A percentile compares a stretch with the other conserved stretches of the same genome.
Conservation (phyloP, 2,888 invertebrate species). For the Euproctis similis region DNA sequence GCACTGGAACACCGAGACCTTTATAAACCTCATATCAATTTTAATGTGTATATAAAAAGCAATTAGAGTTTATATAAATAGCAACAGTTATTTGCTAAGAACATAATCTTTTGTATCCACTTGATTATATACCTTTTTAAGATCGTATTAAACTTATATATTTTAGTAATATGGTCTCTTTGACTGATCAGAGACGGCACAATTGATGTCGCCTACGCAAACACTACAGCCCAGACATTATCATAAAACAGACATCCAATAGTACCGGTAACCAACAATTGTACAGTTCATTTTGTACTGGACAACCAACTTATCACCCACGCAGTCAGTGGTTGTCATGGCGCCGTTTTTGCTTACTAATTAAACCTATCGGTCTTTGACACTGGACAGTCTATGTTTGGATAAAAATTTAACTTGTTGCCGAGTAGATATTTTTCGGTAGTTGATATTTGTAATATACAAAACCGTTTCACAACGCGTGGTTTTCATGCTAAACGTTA, state of each 20-base stretch:
- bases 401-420: conserved; percentile 39
- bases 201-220: conserved; percentile 52
- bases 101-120: too few relatives aligned
- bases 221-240: conserved; percentile 16
- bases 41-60: too few relatives aligned
- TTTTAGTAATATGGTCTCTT: conserved; percentile 26
- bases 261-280: conserved; percentile 25
- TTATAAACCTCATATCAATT: too few relatives aligned
- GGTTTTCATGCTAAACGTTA: too few relatives aligned
- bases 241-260: conserved; percentile 12
- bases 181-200: conserved; percentile 29
- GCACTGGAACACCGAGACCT: too few relatives aligned
- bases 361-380: conserved; percentile 69
- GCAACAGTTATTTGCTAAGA: too few relatives aligned
- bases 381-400: conserved; percentile 43
- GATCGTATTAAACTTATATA: conserved; percentile 1
- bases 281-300: conserved; percentile 28
- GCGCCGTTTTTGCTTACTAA: conserved; percentile 63
- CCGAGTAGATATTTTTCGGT: conserved; percentile 24
- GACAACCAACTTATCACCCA: conserved; percentile 45
- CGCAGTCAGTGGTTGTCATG: conserved; percentile 37
- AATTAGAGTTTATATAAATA: too few relatives aligned
- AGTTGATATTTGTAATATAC: conserved; percentile 7
- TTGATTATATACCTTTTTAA: too few relatives aligned
- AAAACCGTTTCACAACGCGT: too few relatives aligned